phyloP scores from a whole-genome alignment of 2,888 invertebrate species.

The Drosophila vallismaia region DNA sequence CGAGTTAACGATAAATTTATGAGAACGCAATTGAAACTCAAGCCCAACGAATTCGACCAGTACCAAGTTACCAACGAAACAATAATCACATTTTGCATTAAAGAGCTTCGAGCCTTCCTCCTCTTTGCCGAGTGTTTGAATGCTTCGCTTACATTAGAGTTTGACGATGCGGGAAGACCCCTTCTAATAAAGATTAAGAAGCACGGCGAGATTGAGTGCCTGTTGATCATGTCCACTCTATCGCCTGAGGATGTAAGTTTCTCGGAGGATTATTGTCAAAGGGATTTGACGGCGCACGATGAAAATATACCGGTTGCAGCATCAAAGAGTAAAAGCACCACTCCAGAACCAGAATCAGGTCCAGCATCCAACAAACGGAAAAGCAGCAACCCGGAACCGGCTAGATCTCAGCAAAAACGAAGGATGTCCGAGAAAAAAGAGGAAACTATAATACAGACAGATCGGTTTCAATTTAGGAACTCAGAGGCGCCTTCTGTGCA shows the following conservation, averaged over 20 bases:
- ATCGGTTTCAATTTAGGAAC: constrained; percentile 61
- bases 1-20: constrained; percentile 88
- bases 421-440: constrained; percentile 57
- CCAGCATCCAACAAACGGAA: constrained; percentile 21
- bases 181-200: constrained; percentile 90
- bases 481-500: constrained; percentile 60
- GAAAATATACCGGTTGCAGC: not conserved
- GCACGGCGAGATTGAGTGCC: constrained; percentile 89
- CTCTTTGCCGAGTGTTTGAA: constrained; percentile 91
- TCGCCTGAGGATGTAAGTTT: constrained; percentile 81
- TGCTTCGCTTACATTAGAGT: constrained; percentile 88
- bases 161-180: constrained; percentile 92
- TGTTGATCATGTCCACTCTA: constrained; percentile 90
- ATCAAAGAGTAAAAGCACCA: constrained; percentile 63
- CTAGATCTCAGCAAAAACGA: constrained; percentile 42
- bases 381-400: constrained; percentile 14
- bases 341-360: constrained; percentile 26
- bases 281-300: constrained; percentile 55
- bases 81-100: constrained; percentile 92
- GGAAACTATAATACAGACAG: constrained; percentile 42
- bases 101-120: constrained; percentile 92
- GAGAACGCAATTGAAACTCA: constrained; percentile 90
- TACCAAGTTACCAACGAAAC: constrained; percentile 85
- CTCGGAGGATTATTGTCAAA: constrained; percentile 68
- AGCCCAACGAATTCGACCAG: constrained; percentile 82